A percentile compares a stretch with the other conserved stretches of the same genome.
These are phyloP conservation scores for Procambarus clarkii DNA, from an alignment of 1,140 invertebrate species.

Conservation along the genomic window DNA sequence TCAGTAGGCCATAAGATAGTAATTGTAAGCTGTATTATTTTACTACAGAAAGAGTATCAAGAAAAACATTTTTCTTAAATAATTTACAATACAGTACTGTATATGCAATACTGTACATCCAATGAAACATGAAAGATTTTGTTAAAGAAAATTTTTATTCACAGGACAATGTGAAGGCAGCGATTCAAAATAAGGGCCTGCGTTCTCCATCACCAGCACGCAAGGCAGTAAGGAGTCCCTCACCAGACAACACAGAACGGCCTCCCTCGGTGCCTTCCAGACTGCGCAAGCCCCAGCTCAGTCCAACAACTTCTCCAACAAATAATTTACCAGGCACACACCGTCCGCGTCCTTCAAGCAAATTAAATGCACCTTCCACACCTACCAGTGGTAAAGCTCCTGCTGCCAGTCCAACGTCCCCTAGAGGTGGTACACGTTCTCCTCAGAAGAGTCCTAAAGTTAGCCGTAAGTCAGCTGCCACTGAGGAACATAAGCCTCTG, in stretches of 20 bases:
- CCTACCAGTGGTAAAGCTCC: conserved; percentile 45
- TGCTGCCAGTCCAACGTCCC: conserved; percentile 29
- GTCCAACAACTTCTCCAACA: conserved; percentile 61
- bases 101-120: not conserved
- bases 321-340: conserved; percentile 56
- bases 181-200: conserved; percentile 45
- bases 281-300: conserved; percentile 69
- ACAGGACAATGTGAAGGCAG: conserved; percentile 51
- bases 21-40: too few species aligned
- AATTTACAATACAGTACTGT: too few species aligned
- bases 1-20: too few species aligned
- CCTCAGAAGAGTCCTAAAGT: conserved; percentile 59
- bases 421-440: conserved; percentile 24
- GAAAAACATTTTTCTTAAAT: too few species aligned
- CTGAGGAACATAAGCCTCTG: conserved; percentile 47
- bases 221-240: conserved; percentile 54
- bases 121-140: not conserved
- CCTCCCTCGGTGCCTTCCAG: conserved; percentile 72
- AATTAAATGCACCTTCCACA: conserved; percentile 22
- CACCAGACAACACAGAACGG: conserved; percentile 55
- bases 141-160: not conserved
- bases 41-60: too few species aligned
- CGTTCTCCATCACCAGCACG: conserved; percentile 65
- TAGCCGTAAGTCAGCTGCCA: conserved; percentile 26
- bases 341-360: conserved; percentile 43